Percentiles rank a stretch among this genome's conserved stretches.
phyloP scores from a whole-genome alignment of 2,113 vertebrate species.

The Dendropsophus ebraccatus region DNA sequence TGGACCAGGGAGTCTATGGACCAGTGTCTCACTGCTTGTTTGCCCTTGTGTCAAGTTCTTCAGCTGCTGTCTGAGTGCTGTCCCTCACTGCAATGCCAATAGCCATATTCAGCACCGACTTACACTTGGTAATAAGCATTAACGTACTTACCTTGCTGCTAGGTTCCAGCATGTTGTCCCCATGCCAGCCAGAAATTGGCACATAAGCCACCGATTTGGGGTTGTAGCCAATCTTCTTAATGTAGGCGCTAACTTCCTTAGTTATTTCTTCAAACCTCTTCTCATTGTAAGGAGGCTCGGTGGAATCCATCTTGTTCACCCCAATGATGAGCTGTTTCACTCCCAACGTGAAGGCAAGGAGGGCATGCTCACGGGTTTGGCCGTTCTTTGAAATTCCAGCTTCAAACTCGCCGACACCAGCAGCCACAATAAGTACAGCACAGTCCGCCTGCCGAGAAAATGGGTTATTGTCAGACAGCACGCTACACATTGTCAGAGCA shows the following conservation, averaged over 20 bases:
- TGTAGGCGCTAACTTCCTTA: slow-evolving; percentile 71
- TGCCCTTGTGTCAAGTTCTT: no score
- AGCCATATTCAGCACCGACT: no score
- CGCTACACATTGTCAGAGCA: not conserved
- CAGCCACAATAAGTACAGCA: slow-evolving; percentile 79
- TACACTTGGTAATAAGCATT: not conserved
- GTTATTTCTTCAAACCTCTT: slow-evolving; percentile 68
- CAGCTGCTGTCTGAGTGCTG: no score
- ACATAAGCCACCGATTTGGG: slow-evolving; percentile 68
- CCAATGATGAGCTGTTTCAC: slow-evolving; percentile 75
- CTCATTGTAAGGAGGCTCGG: slow-evolving; percentile 71
- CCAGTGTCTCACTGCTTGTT: no score
- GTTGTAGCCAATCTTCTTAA: slow-evolving; percentile 74
- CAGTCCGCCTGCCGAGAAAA: slow-evolving; percentile 73
- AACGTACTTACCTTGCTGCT: slow-evolving; percentile 65
- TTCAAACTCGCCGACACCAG: slow-evolving; percentile 80
- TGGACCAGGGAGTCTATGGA: no score
- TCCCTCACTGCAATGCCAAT: no score
- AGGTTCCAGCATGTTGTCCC: slow-evolving; percentile 70
- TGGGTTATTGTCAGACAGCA: not conserved
- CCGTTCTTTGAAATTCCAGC: slow-evolving; percentile 83
- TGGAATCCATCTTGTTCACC: slow-evolving; percentile 72
- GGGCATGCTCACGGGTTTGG: slow-evolving; percentile 81
- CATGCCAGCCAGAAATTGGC: slow-evolving; percentile 72
- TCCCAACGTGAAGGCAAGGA: slow-evolving; percentile 78